phyloP scores from a whole-genome alignment of 2,113 vertebrate species.

The Phycodurus eques region DNA sequence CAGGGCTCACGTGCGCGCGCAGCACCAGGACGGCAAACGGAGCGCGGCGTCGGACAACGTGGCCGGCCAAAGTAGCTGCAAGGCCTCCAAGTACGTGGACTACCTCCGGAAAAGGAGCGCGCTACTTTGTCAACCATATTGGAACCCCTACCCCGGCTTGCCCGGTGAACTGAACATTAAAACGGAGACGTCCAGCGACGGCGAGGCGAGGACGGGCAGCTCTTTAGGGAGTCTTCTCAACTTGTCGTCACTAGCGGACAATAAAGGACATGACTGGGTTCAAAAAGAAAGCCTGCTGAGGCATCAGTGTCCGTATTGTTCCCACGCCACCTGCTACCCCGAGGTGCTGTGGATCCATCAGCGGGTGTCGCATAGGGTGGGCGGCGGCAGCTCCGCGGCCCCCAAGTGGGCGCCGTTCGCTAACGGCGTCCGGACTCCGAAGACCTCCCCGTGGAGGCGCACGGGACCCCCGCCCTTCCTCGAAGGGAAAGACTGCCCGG shows the following conservation, averaged over 20 bases:
- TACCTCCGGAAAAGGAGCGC: conserved; percentile 74
- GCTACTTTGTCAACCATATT: conserved; percentile 73
- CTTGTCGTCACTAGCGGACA: conserved; percentile 43
- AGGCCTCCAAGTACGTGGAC: conserved; percentile 68
- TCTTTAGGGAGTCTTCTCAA: conserved; percentile 59
- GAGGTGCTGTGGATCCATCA: conserved; percentile 97
- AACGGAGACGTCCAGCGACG: conserved; percentile 23
- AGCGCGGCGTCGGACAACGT: conserved; percentile 31
- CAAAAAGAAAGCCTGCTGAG: conserved; percentile 75
- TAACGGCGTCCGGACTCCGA: conserved; percentile 75
- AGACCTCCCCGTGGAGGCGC: conserved; percentile 77
- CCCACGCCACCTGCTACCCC: conserved; percentile 85
- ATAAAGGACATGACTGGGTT: conserved; percentile 27
- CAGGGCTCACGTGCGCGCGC: conserved; percentile 69
- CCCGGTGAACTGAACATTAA: conserved; percentile 44
- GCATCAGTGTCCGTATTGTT: conserved; percentile 88
- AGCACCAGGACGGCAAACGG: conserved; percentile 52
- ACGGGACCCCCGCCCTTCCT: conserved; percentile 89
- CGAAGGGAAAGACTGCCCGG: conserved; percentile 88
- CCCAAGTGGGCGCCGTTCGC: conserved; percentile 84
- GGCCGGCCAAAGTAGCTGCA: conserved; percentile 55
- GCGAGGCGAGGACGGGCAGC: conserved; percentile 14
- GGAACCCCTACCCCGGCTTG: conserved; percentile 52
- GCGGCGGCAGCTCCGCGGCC: conserved; percentile 76
- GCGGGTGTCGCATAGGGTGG: conserved; percentile 86